Percentiles rank a stretch among this genome's conserved stretches.
These are phyloP conservation scores for Oriolus oriolus DNA, from an alignment of 2,113 vertebrate species.

Conservation along the genomic window DNA sequence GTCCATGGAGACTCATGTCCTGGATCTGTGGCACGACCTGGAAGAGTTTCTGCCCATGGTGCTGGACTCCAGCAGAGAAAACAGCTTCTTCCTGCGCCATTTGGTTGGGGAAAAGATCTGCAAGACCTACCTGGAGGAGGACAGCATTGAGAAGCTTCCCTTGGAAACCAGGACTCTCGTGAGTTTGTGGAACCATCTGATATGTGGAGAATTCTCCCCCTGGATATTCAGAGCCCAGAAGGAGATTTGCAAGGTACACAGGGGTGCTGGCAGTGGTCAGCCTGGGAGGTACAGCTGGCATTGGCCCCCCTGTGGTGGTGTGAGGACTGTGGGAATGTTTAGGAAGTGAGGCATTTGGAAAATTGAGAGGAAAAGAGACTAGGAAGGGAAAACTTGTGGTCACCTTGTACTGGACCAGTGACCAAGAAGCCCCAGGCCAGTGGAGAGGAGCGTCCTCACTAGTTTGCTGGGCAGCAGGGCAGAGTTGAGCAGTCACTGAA, in stretches of 20 bases:
- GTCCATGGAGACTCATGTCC: slow-evolving; percentile 16
- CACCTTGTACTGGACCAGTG: neutral
- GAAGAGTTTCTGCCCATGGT: slow-evolving; percentile 54
- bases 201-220: slow-evolving; percentile 60
- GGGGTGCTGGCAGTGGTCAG: neutral
- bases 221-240: slow-evolving; percentile 70
- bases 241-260: slow-evolving; percentile 70
- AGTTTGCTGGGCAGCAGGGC: neutral
- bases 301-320: neutral
- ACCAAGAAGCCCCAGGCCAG: neutral
- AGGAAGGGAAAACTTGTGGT: neutral
- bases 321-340: neutral
- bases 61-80: slow-evolving; percentile 30
- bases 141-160: neutral
- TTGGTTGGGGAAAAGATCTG: slow-evolving; percentile 50
- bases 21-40: slow-evolving; percentile 72
- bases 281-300: neutral
- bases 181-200: slow-evolving; percentile 44
- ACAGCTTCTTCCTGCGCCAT: slow-evolving; percentile 50
- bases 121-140: slow-evolving; percentile 58
- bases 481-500: neutral
- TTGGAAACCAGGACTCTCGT: slow-evolving; percentile 48
- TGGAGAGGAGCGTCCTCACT: neutral
- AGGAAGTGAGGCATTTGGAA: neutral
- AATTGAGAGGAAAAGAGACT: neutral